phyloP scores from a whole-genome alignment of 2,797 vertebrate species.

The Parauchenoglanis ngamensis region DNA sequence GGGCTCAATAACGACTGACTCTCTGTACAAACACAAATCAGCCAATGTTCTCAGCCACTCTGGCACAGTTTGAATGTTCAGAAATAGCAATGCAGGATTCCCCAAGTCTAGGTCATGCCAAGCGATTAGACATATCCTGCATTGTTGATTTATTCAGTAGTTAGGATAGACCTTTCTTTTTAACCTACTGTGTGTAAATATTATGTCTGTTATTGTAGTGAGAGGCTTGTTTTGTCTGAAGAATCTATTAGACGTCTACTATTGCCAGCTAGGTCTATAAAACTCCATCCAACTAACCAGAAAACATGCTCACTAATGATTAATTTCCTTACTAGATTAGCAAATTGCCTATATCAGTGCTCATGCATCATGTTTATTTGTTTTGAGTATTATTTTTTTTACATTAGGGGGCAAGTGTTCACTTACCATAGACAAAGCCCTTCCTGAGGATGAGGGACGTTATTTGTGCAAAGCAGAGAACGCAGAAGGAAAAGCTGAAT shows the following conservation, averaged over 20 bases:
- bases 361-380: not conserved
- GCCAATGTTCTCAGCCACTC: constrained; percentile 11
- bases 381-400: not conserved
- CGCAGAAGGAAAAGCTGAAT: constrained; percentile 79
- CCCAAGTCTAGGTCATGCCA: constrained; percentile 25
- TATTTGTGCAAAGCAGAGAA: constrained; percentile 89
- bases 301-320: not conserved
- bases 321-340: not conserved
- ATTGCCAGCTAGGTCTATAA: not conserved
- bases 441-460: constrained; percentile 87
- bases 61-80: constrained; percentile 43
- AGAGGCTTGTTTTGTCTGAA: not conserved
- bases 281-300: not conserved
- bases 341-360: not conserved
- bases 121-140: constrained; percentile 25
- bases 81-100: constrained; percentile 50
- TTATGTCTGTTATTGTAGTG: not conserved
- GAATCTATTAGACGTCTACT: not conserved
- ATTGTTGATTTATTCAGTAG: not conserved
- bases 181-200: not conserved
- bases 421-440: constrained; percentile 88
- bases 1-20: constrained; percentile 25
- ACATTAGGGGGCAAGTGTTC: constrained; percentile 83
- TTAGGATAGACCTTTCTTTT: constrained; percentile 20
- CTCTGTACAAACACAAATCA: constrained; percentile 11